These are phyloP conservation scores for Melikaiella ostensackeni DNA, from an alignment of 2,888 invertebrate species.

Conservation along the genomic window DNA sequence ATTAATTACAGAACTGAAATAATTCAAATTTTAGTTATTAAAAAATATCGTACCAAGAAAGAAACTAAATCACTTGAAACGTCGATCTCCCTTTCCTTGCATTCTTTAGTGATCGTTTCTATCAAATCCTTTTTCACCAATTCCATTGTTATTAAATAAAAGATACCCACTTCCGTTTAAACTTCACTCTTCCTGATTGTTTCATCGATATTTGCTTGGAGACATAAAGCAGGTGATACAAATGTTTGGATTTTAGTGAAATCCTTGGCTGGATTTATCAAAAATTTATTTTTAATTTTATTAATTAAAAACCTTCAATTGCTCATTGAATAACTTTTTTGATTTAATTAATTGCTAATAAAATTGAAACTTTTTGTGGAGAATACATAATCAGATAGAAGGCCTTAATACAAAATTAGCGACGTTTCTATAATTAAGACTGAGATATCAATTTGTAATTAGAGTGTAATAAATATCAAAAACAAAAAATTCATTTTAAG, in stretches of 20 bases:
- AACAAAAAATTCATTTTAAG: background rate
- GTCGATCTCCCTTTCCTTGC: constrained; percentile 58
- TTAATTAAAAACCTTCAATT: background rate
- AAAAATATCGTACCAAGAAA: constrained; percentile 65
- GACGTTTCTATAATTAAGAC: background rate
- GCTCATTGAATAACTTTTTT: background rate
- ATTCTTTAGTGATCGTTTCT: constrained; percentile 61
- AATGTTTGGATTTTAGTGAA: background rate
- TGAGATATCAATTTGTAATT: background rate
- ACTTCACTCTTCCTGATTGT: constrained; percentile 15
- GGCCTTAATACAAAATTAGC: background rate
- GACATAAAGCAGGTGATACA: background rate
- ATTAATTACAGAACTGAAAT: background rate
- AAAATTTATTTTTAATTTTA: background rate
- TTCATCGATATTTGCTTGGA: constrained; percentile 41
- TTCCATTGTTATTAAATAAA: constrained; percentile 58
- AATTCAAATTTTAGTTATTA: background rate
- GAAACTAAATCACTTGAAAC: constrained; percentile 65
- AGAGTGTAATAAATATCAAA: background rate
- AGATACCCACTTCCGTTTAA: background rate
- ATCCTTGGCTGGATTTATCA: background rate
- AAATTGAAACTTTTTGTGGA: background rate
- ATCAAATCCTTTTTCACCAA: constrained; percentile 59
- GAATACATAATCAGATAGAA: background rate
- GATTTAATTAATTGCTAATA: background rate